Base-by-base conservation (phyloP, 2,113 vertebrate genomes). In the Haemorhous mexicanus region DNA sequence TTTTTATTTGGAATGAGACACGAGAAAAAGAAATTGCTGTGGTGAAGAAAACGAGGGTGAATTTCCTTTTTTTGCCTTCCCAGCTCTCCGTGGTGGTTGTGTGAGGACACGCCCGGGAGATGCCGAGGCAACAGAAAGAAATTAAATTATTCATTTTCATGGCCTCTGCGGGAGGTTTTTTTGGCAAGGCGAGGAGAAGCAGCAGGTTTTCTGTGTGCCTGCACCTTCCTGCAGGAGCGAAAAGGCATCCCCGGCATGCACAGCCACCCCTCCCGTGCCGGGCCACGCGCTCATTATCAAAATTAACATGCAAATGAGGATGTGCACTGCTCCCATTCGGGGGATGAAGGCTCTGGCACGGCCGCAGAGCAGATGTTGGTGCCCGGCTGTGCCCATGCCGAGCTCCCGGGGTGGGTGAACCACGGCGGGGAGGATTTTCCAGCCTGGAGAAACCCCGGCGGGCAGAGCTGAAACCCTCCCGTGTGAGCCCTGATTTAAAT, bases 341-440 rank as follows among this genome's bases (percentile, higher is more conserved):
- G 22, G 52, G 10, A 23, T 3, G 74, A 5, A 46, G 83, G 47
- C 2, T 43, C 26, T 23, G 69, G 76, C 21, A 16, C 7, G 4
- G 4, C 19, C 20, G 1, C 8, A 7, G 67, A n/a, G 4, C 20
- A 6, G 41, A 44, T 55, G 7, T 27, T 44, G 23, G 35, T 62
- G 15, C 66, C 43, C 7, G 14, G 20, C 10, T 52, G 14, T 18
- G 76, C 13, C 35, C 53, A 2, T 5, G 32, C 8, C 1, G 18
- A 2, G 47, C 16, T 35, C 8, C 35, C 6, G 16, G 0, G 1
- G 10, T 8, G 61, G 50, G n/a, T 3, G 10, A n/a, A 52, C 15
- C 61, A 4, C 8, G 3, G 9, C 0, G n/a, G 24, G 37, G 50
- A 62, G 26, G 41, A 6, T 62, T 88, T 73, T 20, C n/a, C 70